These are phyloP conservation scores for Drosophila suzukii DNA, from an alignment of 1,140 invertebrate genomes.

Conservation along the genomic window DNA sequence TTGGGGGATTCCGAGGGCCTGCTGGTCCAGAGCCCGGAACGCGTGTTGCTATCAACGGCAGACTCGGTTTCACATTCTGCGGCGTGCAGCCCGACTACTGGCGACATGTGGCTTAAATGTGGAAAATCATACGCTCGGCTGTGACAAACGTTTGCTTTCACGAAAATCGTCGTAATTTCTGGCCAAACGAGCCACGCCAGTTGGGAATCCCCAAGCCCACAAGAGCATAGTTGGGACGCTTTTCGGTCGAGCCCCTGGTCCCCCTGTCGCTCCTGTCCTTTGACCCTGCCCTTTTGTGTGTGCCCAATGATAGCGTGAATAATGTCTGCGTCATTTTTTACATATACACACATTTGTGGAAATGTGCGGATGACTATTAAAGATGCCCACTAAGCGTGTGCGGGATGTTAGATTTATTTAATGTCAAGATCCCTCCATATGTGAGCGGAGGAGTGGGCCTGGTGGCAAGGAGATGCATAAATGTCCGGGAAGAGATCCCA, in stretches of 20 bases:
- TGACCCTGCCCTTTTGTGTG: conserved; percentile 24
- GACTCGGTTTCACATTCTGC: conserved; percentile 38
- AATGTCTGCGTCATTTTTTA: conserved; percentile 79
- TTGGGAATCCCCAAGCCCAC: conserved; percentile 44
- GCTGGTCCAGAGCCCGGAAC: conserved; percentile 1
- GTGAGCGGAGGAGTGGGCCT: conserved; percentile 16
- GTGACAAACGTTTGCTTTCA: conserved; percentile 57
- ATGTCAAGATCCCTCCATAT: conserved; percentile 74
- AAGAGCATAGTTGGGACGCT: conserved; percentile 50
- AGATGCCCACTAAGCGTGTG: conserved; percentile 75
- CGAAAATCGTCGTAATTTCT: conserved; percentile 69
- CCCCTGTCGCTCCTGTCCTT: background rate
- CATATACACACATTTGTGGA: conserved; percentile 15
- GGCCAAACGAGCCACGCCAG: conserved; percentile 45
- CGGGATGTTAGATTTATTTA: conserved; percentile 79
- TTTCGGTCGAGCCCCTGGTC: conserved; percentile 22
- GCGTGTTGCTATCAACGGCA: conserved; percentile 45
- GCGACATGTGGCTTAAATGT: conserved; percentile 51
- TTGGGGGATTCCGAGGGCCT: conserved; percentile 1
- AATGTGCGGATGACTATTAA: conserved; percentile 63
- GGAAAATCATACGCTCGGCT: conserved; percentile 38
- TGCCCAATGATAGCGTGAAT: conserved; percentile 80
- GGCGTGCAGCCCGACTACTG: conserved; percentile 20
- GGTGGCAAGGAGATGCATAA: conserved; percentile 52
- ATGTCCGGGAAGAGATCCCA: conserved; percentile 59